These are phyloP conservation scores for Otus scops DNA, from an alignment of 2,797 vertebrate species.

Conservation along the genomic window DNA sequence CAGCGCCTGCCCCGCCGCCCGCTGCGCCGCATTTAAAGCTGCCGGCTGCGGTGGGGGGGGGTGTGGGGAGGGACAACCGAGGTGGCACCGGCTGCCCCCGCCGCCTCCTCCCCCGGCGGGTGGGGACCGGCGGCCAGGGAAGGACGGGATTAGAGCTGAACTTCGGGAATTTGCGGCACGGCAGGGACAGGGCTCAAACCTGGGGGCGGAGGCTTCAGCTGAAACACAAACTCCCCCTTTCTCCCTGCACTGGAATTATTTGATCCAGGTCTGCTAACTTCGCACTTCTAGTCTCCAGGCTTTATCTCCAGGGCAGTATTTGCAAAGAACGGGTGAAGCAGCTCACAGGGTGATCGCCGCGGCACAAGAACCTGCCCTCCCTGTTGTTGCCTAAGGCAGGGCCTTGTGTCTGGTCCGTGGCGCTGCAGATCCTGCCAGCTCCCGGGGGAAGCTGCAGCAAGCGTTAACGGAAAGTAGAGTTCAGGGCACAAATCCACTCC, in stretches of 20 bases:
- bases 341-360: fast-evolving
- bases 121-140: background rate
- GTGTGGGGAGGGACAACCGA: too few relatives aligned
- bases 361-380: background rate
- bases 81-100: background rate
- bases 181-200: fast-evolving
- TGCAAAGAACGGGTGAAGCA: background rate
- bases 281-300: fast-evolving
- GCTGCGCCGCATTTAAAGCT: background rate
- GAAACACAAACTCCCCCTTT: fast-evolving
- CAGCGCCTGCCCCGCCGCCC: background rate
- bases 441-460: background rate
- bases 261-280: too few relatives aligned
- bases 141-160: fast-evolving
- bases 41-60: background rate
- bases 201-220: fast-evolving
- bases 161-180: fast-evolving
- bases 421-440: background rate
- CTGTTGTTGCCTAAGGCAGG: background rate
- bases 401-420: background rate
- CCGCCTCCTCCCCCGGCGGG: background rate
- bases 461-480: fast-evolving
- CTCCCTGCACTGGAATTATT: fast-evolving
- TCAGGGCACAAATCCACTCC: background rate
- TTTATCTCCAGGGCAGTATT: background rate